phyloP scores from a whole-genome alignment of 2,797 vertebrate species.

The Takifugu ocellatus region DNA sequence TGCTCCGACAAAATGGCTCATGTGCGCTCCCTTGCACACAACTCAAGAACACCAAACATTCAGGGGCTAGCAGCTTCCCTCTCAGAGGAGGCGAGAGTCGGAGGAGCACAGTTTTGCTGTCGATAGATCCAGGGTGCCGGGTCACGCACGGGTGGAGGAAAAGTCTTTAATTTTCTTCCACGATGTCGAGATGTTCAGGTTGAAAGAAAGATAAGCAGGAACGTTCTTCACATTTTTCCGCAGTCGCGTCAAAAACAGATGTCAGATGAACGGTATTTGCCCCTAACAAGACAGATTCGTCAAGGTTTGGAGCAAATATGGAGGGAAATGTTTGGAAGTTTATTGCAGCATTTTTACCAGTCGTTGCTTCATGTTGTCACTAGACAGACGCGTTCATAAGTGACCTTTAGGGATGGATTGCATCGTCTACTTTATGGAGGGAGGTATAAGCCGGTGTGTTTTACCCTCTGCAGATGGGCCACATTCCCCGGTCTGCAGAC shows the following conservation, averaged over 20 bases:
- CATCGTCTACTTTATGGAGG: conserved; percentile 36
- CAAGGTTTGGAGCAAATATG: neutral
- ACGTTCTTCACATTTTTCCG: too few species aligned
- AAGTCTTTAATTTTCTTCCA: conserved; percentile 46
- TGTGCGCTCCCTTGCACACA: conserved; percentile 46
- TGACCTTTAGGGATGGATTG: conserved; percentile 54
- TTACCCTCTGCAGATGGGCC: conserved; percentile 47
- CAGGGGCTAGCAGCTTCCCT: conserved; percentile 46
- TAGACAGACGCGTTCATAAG: conserved; percentile 23
- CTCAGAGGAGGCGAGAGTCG: conserved; percentile 55
- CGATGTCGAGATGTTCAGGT: conserved; percentile 34
- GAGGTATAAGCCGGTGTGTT: conserved; percentile 35
- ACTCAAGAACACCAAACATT: conserved; percentile 51
- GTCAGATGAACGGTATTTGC: neutral
- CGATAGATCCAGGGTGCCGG: conserved; percentile 45
- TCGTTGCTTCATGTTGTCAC: conserved; percentile 66
- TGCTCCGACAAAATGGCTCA: conserved; percentile 72
- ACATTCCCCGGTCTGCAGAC: conserved; percentile 47
- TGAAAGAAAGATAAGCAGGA: neutral
- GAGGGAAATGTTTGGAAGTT: conserved; percentile 11
- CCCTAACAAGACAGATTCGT: conserved; percentile 19
- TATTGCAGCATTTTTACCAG: conserved; percentile 50
- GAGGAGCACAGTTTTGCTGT: conserved; percentile 51
- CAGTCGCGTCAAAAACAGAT: too few species aligned
- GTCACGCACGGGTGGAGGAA: conserved; percentile 21